Evolutionary conservation across 2,888 invertebrate genomes (phyloP).

Genomic region (Standfussiana lucernea): DNA sequence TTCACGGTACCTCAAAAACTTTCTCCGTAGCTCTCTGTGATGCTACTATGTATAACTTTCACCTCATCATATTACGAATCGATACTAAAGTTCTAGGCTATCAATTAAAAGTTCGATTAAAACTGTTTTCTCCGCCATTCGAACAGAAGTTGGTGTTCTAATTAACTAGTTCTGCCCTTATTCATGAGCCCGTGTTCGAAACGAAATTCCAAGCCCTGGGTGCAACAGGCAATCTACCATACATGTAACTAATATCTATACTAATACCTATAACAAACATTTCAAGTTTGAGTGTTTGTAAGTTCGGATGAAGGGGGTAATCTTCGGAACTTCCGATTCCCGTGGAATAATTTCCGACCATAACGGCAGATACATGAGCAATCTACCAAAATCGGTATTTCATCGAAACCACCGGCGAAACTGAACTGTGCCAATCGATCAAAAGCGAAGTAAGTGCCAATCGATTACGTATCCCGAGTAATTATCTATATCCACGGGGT

Average conservation of each 20-base stretch:
- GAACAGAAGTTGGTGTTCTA: slow-evolving; percentile 8
- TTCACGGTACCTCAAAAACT: background rate
- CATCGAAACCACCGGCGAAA: background rate
- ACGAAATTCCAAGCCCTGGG: background rate
- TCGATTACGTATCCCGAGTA: slow-evolving; percentile 34
- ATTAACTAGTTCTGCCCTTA: slow-evolving; percentile 16
- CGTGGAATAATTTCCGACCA: background rate
- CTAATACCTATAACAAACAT: background rate
- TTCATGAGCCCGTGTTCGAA: background rate
- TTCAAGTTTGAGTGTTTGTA: background rate
- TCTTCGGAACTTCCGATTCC: background rate
- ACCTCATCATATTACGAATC: slow-evolving; percentile 8
- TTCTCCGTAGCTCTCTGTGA: background rate
- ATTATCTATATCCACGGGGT: slow-evolving; percentile 34
- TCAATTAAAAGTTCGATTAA: slow-evolving; percentile 24
- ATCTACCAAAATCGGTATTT: slow-evolving; percentile 5
- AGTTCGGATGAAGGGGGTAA: background rate
- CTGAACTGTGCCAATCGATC: slow-evolving; percentile 7
- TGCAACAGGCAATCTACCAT: background rate
- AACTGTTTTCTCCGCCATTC: slow-evolving; percentile 10
- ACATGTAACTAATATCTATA: background rate
- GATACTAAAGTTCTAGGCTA: background rate
- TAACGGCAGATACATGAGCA: background rate
- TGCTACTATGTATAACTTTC: background rate
- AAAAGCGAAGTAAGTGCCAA: background rate